Evolutionary conservation across 2,888 invertebrate species (phyloP).

Genomic region (Stegana nigrithorax): DNA sequence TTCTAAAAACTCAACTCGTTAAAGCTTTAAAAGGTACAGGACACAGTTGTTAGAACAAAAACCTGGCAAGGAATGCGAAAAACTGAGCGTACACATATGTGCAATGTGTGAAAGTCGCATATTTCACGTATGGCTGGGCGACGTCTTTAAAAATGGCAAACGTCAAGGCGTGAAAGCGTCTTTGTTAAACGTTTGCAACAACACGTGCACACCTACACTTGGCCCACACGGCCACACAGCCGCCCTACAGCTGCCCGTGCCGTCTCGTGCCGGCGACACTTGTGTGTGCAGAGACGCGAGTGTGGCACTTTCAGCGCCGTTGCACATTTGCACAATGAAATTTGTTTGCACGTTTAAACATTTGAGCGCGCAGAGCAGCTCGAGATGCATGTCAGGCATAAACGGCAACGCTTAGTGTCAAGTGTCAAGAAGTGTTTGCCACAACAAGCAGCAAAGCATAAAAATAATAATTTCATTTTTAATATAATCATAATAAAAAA

Average conservation of each 20-base stretch:
- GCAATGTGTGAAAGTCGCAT: no score
- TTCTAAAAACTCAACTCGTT: no score
- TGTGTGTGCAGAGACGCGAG: conserved; percentile 37
- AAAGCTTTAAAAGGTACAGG: no score
- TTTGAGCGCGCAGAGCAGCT: conserved; percentile 35
- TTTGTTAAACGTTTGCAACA: background rate
- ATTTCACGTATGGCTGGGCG: no score
- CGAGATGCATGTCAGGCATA: conserved; percentile 19
- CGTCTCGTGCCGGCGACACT: no score
- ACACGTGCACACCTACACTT: conserved; percentile 27
- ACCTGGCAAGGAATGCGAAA: no score
- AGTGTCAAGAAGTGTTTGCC: conserved; percentile 18
- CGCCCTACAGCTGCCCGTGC: conserved; percentile 3
- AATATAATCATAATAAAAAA: no score
- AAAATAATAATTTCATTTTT: conserved; percentile 41
- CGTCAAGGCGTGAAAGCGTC: background rate
- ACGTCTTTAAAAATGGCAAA: background rate
- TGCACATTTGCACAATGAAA: conserved; percentile 48
- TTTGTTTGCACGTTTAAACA: conserved; percentile 30
- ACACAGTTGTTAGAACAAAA: no score
- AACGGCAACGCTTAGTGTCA: background rate
- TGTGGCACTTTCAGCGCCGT: conserved; percentile 55
- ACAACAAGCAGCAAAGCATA: conserved; percentile 33
- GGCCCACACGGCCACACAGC: conserved; percentile 26
- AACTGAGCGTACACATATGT: no score